Evolutionary conservation across 2,888 invertebrate genomes (phyloP).

Genomic region (Lasioglossum zephyrum): DNA sequence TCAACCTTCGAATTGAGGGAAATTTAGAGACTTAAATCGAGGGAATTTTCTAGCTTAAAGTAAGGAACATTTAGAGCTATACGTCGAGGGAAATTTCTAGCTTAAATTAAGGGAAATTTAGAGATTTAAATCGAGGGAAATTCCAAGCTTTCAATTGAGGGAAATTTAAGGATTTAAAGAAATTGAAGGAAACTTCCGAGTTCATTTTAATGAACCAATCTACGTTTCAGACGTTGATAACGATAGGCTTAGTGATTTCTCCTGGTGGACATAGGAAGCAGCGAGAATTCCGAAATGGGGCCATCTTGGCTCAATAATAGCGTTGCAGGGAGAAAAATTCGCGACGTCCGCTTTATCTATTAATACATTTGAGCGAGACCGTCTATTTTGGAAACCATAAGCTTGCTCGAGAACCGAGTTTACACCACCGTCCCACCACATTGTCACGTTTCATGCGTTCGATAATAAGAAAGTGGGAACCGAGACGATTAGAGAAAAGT

Average conservation of each 20-base stretch:
- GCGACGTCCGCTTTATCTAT: slow-evolving; percentile 77
- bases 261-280: neutral
- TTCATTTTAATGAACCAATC: no score
- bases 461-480: slow-evolving; percentile 22
- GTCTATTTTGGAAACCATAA: slow-evolving; percentile 78
- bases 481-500: slow-evolving; percentile 14
- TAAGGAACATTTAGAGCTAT: no score
- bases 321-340: slow-evolving; percentile 72
- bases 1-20: no score
- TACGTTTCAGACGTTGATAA: no score
- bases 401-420: slow-evolving; percentile 42
- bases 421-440: slow-evolving; percentile 19
- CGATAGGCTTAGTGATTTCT: neutral
- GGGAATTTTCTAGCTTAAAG: no score
- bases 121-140: no score
- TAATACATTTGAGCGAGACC: slow-evolving; percentile 77
- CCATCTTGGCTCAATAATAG: slow-evolving; percentile 76
- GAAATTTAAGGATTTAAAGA: no score
- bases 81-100: no score
- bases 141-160: no score
- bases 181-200: no score
- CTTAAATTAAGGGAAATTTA: no score
- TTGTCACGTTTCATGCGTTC: slow-evolving; percentile 22
- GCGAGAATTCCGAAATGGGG: slow-evolving; percentile 66
- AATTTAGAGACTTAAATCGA: no score